Conservation (phyloP, 1,140 invertebrate genomes). For the Pachyrhynchus sulphureomaculatus region DNA sequence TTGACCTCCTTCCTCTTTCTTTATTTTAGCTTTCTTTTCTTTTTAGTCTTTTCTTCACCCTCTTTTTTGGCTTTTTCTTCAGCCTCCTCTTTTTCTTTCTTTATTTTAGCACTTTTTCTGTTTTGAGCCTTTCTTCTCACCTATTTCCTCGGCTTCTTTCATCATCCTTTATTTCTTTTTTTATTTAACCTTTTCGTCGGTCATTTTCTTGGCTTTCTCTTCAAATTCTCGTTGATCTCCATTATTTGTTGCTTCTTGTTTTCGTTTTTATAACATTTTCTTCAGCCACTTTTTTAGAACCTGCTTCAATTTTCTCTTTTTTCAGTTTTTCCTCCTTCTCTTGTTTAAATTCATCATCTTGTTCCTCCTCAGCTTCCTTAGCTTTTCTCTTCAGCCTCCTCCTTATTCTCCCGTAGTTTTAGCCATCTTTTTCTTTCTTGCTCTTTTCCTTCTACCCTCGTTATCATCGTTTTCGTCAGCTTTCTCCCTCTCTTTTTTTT, state of each 20-base stretch:
- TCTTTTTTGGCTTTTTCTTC: too few relatives aligned
- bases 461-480: constrained; percentile 33
- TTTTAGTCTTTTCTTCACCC: constrained; percentile 26
- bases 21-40: constrained; percentile 23
- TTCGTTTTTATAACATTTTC: constrained; percentile 14
- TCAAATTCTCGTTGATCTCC: constrained; percentile 16
- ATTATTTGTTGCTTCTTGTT: constrained; percentile 18
- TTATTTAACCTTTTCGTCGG: not conserved
- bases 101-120: too few relatives aligned
- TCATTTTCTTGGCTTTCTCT: not conserved
- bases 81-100: too few relatives aligned
- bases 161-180: constrained; percentile 34
- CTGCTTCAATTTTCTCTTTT: constrained; percentile 8
- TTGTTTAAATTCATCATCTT: constrained; percentile 16
- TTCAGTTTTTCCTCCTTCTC: too few relatives aligned
- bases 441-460: constrained; percentile 25
- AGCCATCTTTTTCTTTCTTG: constrained; percentile 30
- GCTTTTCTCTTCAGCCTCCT: too few relatives aligned
- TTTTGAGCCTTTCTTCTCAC: constrained; percentile 30
- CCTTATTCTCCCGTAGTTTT: constrained; percentile 31
- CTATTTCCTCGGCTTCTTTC: too few relatives aligned
- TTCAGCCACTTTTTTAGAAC: constrained; percentile 8
- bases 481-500: constrained; percentile 33
- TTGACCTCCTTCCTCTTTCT: too few relatives aligned
- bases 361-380: constrained; percentile 34